Conservation (phyloP, 92 coral and sea anemone species). For the Scolanthus callimorphus region DNA sequence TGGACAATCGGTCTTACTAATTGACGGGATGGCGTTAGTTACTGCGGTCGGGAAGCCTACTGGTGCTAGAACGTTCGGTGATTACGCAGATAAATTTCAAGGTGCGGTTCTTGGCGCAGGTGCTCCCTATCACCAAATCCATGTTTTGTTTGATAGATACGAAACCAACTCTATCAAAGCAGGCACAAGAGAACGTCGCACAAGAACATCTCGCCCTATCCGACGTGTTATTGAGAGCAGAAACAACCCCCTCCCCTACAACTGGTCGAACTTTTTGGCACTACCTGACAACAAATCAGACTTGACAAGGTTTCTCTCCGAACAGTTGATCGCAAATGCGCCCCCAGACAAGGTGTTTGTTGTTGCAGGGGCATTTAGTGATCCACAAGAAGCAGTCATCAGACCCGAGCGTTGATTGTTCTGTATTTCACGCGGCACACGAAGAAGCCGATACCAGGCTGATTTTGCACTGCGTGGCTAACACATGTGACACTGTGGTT, state of each 20-base stretch:
- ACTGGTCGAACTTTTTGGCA: constrained; percentile 48
- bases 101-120: constrained; percentile 36
- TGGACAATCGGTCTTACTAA: constrained; percentile 31
- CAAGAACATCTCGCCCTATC: constrained; percentile 34
- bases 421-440: constrained; percentile 25
- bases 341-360: constrained; percentile 35
- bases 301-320: constrained; percentile 48
- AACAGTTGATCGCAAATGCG: constrained; percentile 36
- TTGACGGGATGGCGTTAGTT: constrained; percentile 55
- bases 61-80: constrained; percentile 54
- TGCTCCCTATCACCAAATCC: constrained; percentile 48
- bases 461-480: constrained; percentile 31
- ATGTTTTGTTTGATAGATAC: constrained; percentile 48
- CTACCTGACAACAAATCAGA: constrained; percentile 68
- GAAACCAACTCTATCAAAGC: constrained; percentile 38
- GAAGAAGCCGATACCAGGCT: constrained; percentile 50
- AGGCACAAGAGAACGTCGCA: constrained; percentile 47
- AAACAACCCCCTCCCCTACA: constrained; percentile 46
- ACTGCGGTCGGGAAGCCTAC: constrained; percentile 32
- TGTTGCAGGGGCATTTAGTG: constrained; percentile 41
- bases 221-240: constrained; percentile 48
- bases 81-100: constrained; percentile 24
- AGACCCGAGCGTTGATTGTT: constrained; percentile 18
- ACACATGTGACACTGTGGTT: constrained; percentile 28
- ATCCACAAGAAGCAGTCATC: constrained; percentile 40